These are phyloP conservation scores for Poecilia picta DNA, from an alignment of 2,797 vertebrate species.

Conservation along the genomic window DNA sequence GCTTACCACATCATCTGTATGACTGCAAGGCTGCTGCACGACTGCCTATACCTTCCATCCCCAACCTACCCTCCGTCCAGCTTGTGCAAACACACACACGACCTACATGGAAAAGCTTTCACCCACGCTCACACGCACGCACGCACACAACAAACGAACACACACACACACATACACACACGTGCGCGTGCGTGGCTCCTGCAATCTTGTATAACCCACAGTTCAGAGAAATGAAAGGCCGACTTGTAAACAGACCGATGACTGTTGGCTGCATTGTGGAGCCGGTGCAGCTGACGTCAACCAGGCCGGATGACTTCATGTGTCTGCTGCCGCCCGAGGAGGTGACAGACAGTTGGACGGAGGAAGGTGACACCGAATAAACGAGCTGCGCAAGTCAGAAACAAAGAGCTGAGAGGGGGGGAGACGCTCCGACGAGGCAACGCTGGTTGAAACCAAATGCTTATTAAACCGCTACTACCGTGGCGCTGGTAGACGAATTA, in stretches of 20 bases:
- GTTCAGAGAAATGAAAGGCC: slow-evolving; percentile 52
- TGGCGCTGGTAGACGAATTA: neutral
- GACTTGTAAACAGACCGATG: slow-evolving; percentile 49
- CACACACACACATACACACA: slow-evolving; percentile 42
- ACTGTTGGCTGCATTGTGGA: slow-evolving; percentile 47
- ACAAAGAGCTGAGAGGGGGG: neutral
- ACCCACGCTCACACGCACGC: slow-evolving; percentile 10
- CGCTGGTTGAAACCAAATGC: neutral
- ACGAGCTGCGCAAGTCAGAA: slow-evolving; percentile 20
- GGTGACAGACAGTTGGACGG: slow-evolving; percentile 27
- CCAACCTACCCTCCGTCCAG: slow-evolving; percentile 43
- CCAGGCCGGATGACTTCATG: slow-evolving; percentile 53
- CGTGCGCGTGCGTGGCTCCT: slow-evolving; percentile 19
- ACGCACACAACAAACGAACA: slow-evolving; percentile 45
- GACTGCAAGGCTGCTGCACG: slow-evolving; percentile 44
- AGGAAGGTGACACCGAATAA: slow-evolving; percentile 46
- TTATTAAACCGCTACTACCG: slow-evolving; percentile 2
- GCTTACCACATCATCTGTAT: slow-evolving; percentile 51
- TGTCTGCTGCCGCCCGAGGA: slow-evolving; percentile 40
- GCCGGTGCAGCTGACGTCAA: slow-evolving; percentile 58
- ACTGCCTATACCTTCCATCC: slow-evolving; percentile 45
- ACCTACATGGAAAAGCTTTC: slow-evolving; percentile 44
- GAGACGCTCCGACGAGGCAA: neutral
- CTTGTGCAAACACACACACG: slow-evolving; percentile 64
- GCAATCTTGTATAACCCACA: slow-evolving; percentile 51